Evolutionary conservation across 2,888 invertebrate genomes (phyloP), one percentile per base, ranked within the genome.

Genomic region (Alviniconcha strummeri): DNA sequence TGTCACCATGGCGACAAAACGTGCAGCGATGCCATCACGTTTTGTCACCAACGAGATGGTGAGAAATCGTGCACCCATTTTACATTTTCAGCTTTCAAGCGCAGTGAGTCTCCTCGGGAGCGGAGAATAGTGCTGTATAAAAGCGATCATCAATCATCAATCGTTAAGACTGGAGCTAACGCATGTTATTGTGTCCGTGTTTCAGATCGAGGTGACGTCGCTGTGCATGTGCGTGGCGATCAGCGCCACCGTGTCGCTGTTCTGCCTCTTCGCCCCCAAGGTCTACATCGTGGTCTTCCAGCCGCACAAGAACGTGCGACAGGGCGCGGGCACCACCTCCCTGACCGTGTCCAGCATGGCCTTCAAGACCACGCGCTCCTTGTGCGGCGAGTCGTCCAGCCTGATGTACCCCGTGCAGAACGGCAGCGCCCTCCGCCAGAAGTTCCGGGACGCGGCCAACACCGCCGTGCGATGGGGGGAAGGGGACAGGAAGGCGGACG

Each of bases 271-370:
- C 93, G 95, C 96, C 55, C 96, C 96, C 52, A 96, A 96, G 94
- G 95, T 96, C 69, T 96, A 96, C 94, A 96, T 96, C 88, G 96
- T 96, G 86, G 93, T 96, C 85, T 95, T 96, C 91, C 96, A 96
- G 91, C 96, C 96, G 74, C 96, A 96, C 93, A 96, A 96, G 92
- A 96, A 96, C 93, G 95, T 96, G 74, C 94, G 96, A n/a, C 95
- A 95, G 88, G 88, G 89, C 13, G 89, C 89, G 9, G 87, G 88
- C 13, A 88, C 90, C n/a, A 55, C 81, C 19, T 83, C 83, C n/a
- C 60, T 83, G 17, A 93, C 93, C 52, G 92, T 67, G 64, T 71
- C 80, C 82, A 56, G 81, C 13, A 60, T 79, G 74, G 82, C 77
- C 75, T 84, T 57, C 78, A 88, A 87, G 85, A 86, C 74, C 79